Evolutionary conservation across 1,140 invertebrate genomes (phyloP), one percentile per base, ranked within the genome.

Genomic region (Pseudomyrmex dendroicus): DNA sequence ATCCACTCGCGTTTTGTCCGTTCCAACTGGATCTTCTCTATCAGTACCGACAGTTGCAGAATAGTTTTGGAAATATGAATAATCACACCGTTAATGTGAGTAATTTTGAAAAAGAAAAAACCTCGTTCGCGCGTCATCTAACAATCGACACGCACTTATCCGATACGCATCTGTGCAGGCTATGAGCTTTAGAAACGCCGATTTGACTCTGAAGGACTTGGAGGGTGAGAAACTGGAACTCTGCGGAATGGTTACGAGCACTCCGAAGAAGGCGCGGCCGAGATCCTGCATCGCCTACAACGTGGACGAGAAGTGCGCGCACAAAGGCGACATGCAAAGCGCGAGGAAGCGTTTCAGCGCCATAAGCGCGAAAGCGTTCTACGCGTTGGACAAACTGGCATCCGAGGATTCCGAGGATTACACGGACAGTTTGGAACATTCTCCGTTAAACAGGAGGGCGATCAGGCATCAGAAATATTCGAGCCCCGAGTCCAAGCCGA

Each of bases 11-110:
- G 50, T 95, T 96, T 61, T 95, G 97, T 73, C 97, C 97, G 35
- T 98, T 98, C 92, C 96, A 97, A 78, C 93, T 98, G 61, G 97
- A 98, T 91, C 95, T 98, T 59, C 95, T 98, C 83, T 97, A 97
- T 93, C 97, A 98, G 90, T 97, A 96, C 90, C 95, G 96, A 67
- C 96, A 97, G 89, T 94, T 97, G 22, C 97, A 97, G 89, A 95
- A 96, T 87, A 97, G 97, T 92, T 96, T 97, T 90, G 96, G 96
- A 86, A 95, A 95, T 89, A 95, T 97, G 87, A 95, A 96, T 83
- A 95, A 93, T 89, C 94, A 95, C 76, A 93, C 93, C 88, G 90
- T 94, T 73, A 94, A 93, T 50, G 95, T 95, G 72, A 94, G 94
- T 92, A 91, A 89, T 92, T 63, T 48, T 87, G 74, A 86, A 90